Evolutionary conservation across 2,797 vertebrate genomes (phyloP).

Genomic region (Pipistrellus nathusii): DNA sequence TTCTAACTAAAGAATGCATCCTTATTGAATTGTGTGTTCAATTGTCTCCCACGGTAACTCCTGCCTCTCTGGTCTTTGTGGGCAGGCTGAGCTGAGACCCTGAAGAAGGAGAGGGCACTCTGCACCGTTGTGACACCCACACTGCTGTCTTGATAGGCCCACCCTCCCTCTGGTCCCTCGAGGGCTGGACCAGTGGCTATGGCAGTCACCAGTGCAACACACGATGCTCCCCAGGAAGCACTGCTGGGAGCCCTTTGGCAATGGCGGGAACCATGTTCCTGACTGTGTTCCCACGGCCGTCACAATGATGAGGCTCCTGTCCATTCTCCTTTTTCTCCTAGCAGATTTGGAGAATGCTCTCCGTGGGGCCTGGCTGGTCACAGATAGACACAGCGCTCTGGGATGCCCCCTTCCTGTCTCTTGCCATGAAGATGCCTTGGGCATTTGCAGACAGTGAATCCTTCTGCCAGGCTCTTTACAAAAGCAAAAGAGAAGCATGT

Average conservation of each 20-base stretch:
- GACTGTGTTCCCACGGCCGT: slow-evolving; percentile 21
- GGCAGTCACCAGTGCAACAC: not conserved
- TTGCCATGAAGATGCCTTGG: not conserved
- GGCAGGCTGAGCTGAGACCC: not conserved
- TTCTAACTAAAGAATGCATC: not conserved
- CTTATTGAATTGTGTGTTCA: not conserved
- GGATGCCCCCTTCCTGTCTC: too few species aligned
- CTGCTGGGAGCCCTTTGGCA: not conserved
- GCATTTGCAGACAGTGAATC: not conserved
- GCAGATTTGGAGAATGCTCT: not conserved
- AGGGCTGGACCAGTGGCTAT: not conserved
- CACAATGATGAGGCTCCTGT: not conserved
- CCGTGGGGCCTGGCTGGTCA: not conserved
- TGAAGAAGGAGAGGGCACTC: too few species aligned
- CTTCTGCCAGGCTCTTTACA: not conserved
- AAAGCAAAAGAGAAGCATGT: not conserved
- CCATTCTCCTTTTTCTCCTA: not conserved
- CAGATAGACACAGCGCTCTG: not conserved
- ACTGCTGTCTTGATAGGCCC: accelerated
- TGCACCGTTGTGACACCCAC: not conserved
- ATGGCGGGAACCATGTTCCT: not conserved
- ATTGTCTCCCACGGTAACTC: not conserved
- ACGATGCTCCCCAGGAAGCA: not conserved
- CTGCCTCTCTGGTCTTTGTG: not conserved
- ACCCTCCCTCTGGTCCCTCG: not conserved